phyloP scores from a whole-genome alignment of 2,888 invertebrate species.

The Agrochola lota region DNA sequence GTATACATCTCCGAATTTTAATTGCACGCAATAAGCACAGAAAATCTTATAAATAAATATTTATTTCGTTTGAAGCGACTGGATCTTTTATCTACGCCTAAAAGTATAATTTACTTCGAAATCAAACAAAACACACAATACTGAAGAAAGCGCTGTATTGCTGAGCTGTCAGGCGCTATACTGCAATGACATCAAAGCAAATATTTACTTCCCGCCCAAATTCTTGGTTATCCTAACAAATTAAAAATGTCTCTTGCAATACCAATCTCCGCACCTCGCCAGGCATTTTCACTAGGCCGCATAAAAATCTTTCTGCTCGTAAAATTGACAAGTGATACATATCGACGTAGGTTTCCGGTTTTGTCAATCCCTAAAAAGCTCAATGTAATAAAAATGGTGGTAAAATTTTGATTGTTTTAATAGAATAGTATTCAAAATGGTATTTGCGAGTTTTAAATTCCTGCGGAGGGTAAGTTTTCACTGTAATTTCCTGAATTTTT shows the following conservation, averaged over 20 bases:
- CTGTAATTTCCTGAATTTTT: constrained; percentile 11
- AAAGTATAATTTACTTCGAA: not conserved
- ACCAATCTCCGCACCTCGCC: not conserved
- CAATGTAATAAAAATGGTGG: constrained; percentile 56
- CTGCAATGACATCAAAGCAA: constrained; percentile 72
- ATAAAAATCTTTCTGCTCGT: constrained; percentile 72
- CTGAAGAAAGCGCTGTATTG: constrained; percentile 63
- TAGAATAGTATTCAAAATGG: constrained; percentile 65
- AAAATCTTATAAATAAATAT: not conserved
- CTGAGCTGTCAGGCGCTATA: constrained; percentile 44
- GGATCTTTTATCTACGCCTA: not conserved
- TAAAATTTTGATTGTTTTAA: constrained; percentile 40
- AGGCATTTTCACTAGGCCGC: constrained; percentile 49
- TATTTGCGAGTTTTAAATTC: constrained; percentile 67
- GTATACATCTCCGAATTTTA: not conserved
- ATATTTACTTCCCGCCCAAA: constrained; percentile 76
- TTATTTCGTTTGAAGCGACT: not conserved
- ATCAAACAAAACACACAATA: not conserved
- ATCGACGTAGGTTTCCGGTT: constrained; percentile 72
- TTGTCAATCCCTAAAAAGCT: constrained; percentile 62
- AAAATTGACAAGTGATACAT: constrained; percentile 73
- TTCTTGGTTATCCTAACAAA: constrained; percentile 72
- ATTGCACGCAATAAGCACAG: not conserved
- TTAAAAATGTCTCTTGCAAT: constrained; percentile 55
- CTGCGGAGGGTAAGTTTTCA: constrained; percentile 71